Evolutionary conservation across 1,140 invertebrate genomes (phyloP), one percentile per base, ranked within the genome.

Genomic region (Drosophila setifemur): DNA sequence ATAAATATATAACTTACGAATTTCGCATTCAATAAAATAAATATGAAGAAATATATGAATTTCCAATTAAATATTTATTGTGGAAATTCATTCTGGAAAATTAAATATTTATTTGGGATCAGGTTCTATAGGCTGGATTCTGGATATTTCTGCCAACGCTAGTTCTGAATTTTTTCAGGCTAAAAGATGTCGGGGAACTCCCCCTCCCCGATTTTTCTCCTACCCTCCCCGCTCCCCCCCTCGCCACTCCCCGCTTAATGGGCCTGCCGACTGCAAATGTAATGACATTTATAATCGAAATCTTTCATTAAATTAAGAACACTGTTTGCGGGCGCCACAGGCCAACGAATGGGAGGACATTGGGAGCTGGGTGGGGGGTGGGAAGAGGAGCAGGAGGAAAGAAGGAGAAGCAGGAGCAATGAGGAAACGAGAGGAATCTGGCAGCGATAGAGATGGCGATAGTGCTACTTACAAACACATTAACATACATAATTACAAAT

Each of bases 401-500:
- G n/a, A 3, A 9, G 7, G 9, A 14, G n/a, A 5, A 25, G 8
- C 18, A 37, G 42, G 11, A 18, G 21, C 40, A 16, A 28, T 16
- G 3, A 35, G 9, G 23, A 2, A 23, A 21, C 14, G 23, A 14
- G 8, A 12, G 35, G 1, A 14, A 18, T 16, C 6, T 14, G 33
- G 3, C 39, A 11, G 28, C 21, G 50, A 45, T 7, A 45, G 52
- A 21, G 57, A 61, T 3, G 12, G 40, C 9, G 5, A 47, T 28
- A 49, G 40, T 49, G 50, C 49, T 23, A 57, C 28, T 73, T 55
- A 74, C 54, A 72, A 43, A 76, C 61, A 85, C 70, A 79, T 83
- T 83, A 85, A 83, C 79, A 85, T 83, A 83, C 67, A 83, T 85
- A 83, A 83, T 83, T 83, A 83, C 79, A 83, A 83, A 79, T 83